Evolutionary conservation across 2,113 vertebrate genomes (phyloP).

Genomic region (Tympanuchus pallidicinctus): DNA sequence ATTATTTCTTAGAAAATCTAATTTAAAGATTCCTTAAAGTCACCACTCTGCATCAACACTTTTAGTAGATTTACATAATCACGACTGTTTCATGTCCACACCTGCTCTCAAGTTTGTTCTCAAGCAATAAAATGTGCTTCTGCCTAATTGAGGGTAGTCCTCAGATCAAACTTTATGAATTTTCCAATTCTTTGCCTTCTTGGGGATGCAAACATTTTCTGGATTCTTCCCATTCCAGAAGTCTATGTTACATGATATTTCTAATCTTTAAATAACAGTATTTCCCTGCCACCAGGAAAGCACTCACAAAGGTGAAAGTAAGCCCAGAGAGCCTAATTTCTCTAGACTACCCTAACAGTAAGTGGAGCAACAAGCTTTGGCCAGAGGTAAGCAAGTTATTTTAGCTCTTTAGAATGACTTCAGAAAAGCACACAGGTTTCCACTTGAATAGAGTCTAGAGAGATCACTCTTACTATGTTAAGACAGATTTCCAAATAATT

Average conservation of each 20-base stretch:
- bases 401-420: background rate
- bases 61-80: background rate
- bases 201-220: background rate
- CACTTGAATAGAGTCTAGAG: background rate
- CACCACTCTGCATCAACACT: background rate
- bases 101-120: background rate
- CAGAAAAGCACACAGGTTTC: background rate
- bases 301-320: background rate
- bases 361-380: background rate
- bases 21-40: background rate
- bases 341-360: background rate
- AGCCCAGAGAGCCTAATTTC: rapidly evolving
- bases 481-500: background rate
- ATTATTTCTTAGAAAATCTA: background rate
- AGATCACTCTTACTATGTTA: background rate
- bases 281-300: background rate
- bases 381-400: background rate
- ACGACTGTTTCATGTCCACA: background rate
- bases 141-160: background rate
- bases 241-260: background rate
- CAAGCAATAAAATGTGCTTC: background rate
- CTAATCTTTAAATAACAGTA: background rate
- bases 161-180: background rate
- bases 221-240: background rate
- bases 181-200: background rate